Percentiles rank a stretch among this genome's conserved stretches.
These are phyloP conservation scores for Apoda limacodes DNA, from an alignment of 2,888 invertebrate genomes.

Conservation along the genomic window DNA sequence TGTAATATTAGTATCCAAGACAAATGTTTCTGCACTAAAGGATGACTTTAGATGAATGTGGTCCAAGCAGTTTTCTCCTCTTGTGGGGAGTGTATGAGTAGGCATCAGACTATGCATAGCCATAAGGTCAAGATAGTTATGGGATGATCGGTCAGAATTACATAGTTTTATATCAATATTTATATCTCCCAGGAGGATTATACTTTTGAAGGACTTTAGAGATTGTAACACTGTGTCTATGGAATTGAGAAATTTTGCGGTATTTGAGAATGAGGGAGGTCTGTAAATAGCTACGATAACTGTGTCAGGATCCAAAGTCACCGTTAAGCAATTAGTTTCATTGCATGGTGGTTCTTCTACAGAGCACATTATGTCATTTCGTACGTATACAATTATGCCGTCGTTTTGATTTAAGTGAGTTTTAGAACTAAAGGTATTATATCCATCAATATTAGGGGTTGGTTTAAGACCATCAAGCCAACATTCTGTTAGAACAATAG, in stretches of 20 bases:
- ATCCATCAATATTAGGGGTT: conserved; percentile 2
- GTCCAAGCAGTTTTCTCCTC: conserved; percentile 7
- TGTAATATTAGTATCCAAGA: conserved; percentile 1
- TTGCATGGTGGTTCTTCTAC: conserved; percentile 7
- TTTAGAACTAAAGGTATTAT: background rate
- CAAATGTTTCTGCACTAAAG: background rate
- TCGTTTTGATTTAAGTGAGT: conserved; percentile 7
- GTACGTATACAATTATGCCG: conserved; percentile 5
- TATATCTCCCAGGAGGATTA: conserved; percentile 10
- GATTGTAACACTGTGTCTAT: background rate
- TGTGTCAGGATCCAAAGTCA: conserved; percentile 2
- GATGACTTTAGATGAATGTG: conserved; percentile 7
- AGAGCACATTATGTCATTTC: conserved; percentile 1
- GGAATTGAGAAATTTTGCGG: conserved; percentile 3
- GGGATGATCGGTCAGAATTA: background rate
- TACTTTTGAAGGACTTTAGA: conserved; percentile 3
- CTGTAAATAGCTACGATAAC: conserved; percentile 7
- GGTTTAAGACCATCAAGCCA: conserved; percentile 1
- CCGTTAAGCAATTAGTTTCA: conserved; percentile 4
- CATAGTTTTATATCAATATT: conserved; percentile 11
- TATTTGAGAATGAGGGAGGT: conserved; percentile 1
- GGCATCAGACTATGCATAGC: conserved; percentile 5
- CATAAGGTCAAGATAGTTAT: background rate
- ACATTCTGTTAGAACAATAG: conserved; percentile 1
- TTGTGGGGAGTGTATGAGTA: conserved; percentile 2